A percentile compares a stretch with the other conserved stretches of the same genome.
phyloP scores from a whole-genome alignment of 2,888 invertebrate species.

The Esperia sulphurella region DNA sequence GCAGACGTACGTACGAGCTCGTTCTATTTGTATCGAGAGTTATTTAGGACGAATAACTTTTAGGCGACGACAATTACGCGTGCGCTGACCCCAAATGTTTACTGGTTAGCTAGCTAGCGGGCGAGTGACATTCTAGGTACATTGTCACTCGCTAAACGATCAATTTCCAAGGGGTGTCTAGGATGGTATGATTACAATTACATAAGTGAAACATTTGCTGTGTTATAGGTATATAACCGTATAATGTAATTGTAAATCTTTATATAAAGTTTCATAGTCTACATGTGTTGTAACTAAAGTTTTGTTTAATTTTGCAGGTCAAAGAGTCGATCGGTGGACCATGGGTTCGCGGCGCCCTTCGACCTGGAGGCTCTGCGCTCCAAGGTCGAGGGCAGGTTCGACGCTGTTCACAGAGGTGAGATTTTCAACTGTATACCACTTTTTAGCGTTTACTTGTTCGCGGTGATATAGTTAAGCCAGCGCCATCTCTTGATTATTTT shows the following conservation, averaged over 20 bases:
- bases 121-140: background rate
- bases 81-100: constrained; percentile 38
- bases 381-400: constrained; percentile 92
- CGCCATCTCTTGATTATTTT: too few relatives aligned
- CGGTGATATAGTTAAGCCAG: too few relatives aligned
- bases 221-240: too few relatives aligned
- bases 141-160: background rate
- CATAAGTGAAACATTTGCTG: too few relatives aligned
- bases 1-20: constrained; percentile 16
- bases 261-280: constrained; percentile 9
- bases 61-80: constrained; percentile 49
- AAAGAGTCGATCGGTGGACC: constrained; percentile 94
- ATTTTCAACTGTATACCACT: too few relatives aligned
- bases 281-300: constrained; percentile 1
- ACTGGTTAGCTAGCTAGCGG: background rate
- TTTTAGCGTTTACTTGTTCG: too few relatives aligned
- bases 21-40: constrained; percentile 37
- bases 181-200: too few relatives aligned
- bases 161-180: background rate
- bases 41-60: constrained; percentile 52
- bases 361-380: constrained; percentile 91
- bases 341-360: constrained; percentile 91
- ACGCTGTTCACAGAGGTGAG: constrained; percentile 83
- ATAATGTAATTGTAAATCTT: too few relatives aligned
- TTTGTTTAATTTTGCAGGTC: constrained; percentile 83